Evolutionary conservation across 92 coral and sea anemone species (phyloP).

Genomic region (Diadumene lineata): DNA sequence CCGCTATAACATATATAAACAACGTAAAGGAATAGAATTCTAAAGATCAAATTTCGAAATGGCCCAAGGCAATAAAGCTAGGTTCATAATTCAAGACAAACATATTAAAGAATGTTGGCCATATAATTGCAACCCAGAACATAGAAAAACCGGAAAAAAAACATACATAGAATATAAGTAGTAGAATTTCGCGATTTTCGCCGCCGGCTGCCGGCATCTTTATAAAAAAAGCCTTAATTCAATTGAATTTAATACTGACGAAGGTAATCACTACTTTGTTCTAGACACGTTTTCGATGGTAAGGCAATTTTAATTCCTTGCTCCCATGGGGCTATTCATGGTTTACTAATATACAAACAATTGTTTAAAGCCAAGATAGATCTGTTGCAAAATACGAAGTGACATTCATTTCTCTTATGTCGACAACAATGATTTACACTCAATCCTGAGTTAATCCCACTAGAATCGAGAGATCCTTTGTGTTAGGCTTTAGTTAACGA

Average conservation of each 20-base stretch:
- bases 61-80: constrained; percentile 83
- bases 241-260: constrained; percentile 19
- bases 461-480: not conserved
- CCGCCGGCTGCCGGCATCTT: constrained; percentile 50
- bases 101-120: constrained; percentile 76
- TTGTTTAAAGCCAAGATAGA: not conserved
- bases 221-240: constrained; percentile 27
- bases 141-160: constrained; percentile 58
- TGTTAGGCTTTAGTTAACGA: not conserved
- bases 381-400: not conserved
- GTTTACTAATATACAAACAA: constrained; percentile 2
- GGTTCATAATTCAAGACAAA: constrained; percentile 63
- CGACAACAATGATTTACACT: not conserved
- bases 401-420: not conserved
- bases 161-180: constrained; percentile 1
- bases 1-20: constrained; percentile 70
- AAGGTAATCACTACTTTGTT: constrained; percentile 58
- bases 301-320: constrained; percentile 62
- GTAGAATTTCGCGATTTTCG: constrained; percentile 15
- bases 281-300: constrained; percentile 51
- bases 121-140: constrained; percentile 58
- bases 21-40: constrained; percentile 34
- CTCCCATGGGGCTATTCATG: constrained; percentile 47
- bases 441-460: not conserved
- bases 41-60: constrained; percentile 78